Base-by-base conservation (phyloP, 2,888 invertebrate species). In the Alviniconcha strummeri region DNA sequence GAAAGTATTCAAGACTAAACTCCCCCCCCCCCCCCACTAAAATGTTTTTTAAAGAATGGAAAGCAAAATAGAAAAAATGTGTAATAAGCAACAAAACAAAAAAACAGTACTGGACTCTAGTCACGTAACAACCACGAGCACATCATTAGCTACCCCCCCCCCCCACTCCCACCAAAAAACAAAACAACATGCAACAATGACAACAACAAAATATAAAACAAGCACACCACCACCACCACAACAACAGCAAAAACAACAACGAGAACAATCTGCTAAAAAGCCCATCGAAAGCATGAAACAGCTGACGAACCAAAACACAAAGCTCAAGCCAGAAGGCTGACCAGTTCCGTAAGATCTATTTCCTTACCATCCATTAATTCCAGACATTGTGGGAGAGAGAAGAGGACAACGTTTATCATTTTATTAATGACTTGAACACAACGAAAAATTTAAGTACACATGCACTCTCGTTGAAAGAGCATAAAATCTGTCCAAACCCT, bases 191-290 rank as follows among this genome's bases (percentile, higher is more conserved):
- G n/a, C n/a, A n/a, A 36, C 36, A 36, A 36, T 36, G 36, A 36
- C 36, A 36, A 36, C 36, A 36, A 36, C 36, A 36, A 36, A 36
- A 36, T 36, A 36, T 36, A 36, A 36, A 36, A 36, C 36, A 36
- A 36, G 36, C 11, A 5, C 75, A 5, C 75, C 75, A 2, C 54
- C 75, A 2, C 54, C 5, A 19, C 36, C 54, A 64, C 19, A 64
- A 79, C 60, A 79, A 60, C 52, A 79, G 36, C 3, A 79, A 79
- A 67, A 79, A 19, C 13, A 57, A 81, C n/a, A 17, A 55, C 4
- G 60, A 75, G 19, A 72, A 36, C 71, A 36, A 36, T 36, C 36
- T 36, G 36, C 36, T 36, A 36, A 36, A 5, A 67, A 67, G 5
- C 55, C 64, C 17, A 36, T 5, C 8, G 17, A 69, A 80, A 36